A percentile compares a stretch with the other conserved stretches of the same genome.
Evolutionary conservation across 2,888 invertebrate species (phyloP).

Genomic region (Xanthostigma xanthostigma): DNA sequence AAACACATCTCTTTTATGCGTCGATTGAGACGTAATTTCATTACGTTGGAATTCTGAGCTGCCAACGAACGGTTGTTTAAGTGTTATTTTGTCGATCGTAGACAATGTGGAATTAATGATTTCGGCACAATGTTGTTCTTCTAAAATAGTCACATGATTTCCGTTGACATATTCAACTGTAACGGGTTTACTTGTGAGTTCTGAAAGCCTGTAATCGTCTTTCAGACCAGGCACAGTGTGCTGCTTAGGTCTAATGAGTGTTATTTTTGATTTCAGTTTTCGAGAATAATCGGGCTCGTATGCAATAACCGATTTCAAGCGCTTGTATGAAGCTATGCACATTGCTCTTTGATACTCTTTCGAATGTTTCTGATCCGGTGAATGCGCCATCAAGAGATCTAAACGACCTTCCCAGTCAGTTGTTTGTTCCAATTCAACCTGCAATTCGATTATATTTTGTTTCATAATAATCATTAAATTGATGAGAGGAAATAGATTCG

Average conservation of each 20-base stretch:
- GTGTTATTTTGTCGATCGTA: too few relatives aligned
- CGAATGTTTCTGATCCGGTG: conserved; percentile 28
- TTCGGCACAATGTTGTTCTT: conserved; percentile 44
- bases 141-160: conserved; percentile 53
- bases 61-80: too few relatives aligned
- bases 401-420: conserved; percentile 42
- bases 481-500: background rate
- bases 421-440: conserved; percentile 32
- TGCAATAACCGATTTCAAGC: conserved; percentile 36
- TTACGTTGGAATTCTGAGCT: too few relatives aligned
- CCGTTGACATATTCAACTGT: conserved; percentile 52
- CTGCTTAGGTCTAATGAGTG: conserved; percentile 47
- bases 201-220: conserved; percentile 50
- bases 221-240: conserved; percentile 35
- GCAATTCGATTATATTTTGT: conserved; percentile 20
- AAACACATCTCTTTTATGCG: too few relatives aligned
- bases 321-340: conserved; percentile 31
- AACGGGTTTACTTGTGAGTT: conserved; percentile 38
- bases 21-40: too few relatives aligned
- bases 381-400: conserved; percentile 29
- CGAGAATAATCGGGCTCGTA: conserved; percentile 26
- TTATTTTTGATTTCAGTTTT: conserved; percentile 37
- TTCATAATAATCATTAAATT: conserved; percentile 11
- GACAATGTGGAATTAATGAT: conserved; percentile 32
- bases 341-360: conserved; percentile 28